phyloP scores from a whole-genome alignment of 2,797 vertebrate genomes.

The Hippoglossus hippoglossus region DNA sequence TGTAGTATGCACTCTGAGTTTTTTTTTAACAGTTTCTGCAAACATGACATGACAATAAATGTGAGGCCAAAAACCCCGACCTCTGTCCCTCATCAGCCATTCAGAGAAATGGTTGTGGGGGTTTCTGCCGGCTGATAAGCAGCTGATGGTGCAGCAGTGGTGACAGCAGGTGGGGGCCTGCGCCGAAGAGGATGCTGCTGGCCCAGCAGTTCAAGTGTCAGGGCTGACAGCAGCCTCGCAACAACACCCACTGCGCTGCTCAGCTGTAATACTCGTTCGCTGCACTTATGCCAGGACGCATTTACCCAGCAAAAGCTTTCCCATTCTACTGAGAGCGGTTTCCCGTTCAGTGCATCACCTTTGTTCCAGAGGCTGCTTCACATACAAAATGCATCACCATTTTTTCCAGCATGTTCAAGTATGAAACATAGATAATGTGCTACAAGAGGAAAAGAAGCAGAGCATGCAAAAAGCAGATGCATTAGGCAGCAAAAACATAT shows the following conservation, averaged over 20 bases:
- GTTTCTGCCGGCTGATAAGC: slow-evolving; percentile 34
- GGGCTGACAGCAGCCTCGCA: slow-evolving; percentile 58
- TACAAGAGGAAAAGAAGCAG: not conserved
- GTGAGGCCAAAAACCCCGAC: not conserved
- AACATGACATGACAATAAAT: slow-evolving; percentile 13
- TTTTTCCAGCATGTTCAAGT: no score
- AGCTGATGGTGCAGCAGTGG: slow-evolving; percentile 60
- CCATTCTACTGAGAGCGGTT: slow-evolving; percentile 4
- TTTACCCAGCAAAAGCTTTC: slow-evolving; percentile 11
- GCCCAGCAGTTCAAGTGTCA: slow-evolving; percentile 58
- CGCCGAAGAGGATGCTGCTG: slow-evolving; percentile 58
- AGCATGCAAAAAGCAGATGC: no score
- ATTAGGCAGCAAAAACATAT: not conserved
- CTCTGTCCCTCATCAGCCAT: slow-evolving; percentile 16
- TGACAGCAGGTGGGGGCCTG: slow-evolving; percentile 55
- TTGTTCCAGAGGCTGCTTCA: not conserved
- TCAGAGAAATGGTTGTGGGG: slow-evolving; percentile 44
- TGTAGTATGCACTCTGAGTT: no score
- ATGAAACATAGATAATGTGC: not conserved
- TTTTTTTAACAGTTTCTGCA: slow-evolving; percentile 10
- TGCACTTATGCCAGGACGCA: slow-evolving; percentile 24
- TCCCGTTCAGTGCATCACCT: not conserved
- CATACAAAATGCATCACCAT: not conserved
- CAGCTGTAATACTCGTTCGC: slow-evolving; percentile 34
- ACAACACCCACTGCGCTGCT: slow-evolving; percentile 38